Evolutionary conservation across 2,888 invertebrate species (phyloP), one percentile per base, ranked within the genome.

Genomic region (Chrysomela aeneicollis): DNA sequence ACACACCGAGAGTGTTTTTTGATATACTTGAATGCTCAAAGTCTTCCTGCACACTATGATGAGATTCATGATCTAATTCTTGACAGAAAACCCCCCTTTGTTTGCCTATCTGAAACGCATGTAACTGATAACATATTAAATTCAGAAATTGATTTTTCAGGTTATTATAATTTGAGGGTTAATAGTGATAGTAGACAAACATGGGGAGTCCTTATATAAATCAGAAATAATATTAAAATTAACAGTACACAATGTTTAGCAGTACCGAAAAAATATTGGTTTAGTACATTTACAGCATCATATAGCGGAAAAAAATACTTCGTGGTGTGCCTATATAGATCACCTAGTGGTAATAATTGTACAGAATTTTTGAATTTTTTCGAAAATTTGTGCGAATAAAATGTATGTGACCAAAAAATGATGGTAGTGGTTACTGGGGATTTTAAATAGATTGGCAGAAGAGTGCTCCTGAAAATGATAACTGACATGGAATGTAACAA

Each of bases 21-120:
- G 35, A 6, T 35, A 35, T 35, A 35, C 35, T 35, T 35, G 35
- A 35, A 35, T 35, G 35, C 35, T 35, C 35, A 35, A 35, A 35
- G 35, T 35, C 35, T 35, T 35, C 35, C 35, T 35, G 50, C 50
- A 21, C 50, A 50, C 50, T 50, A 50, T 19, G 50, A 50, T 50
- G 50, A 50, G 22, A 50, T 50, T 50, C 19, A 50, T 50, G n/a
- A 50, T 21, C 19, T 21, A 50, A n/a, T 22, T 50, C 10, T 50
- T 21, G 50, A 50, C n/a, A 21, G 2, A 50, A 50, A 18, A 50
- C 21, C 50, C n/a, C 50, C 6, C 50, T 50, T 50, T 50, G 21
- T 50, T 18, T 50, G 50, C 50, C 22, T 21, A 50, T 50, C 50
- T 50, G 50, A 50, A n/a, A 50, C 50, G 50, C 50, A 50, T 50